Conservation (phyloP, 2,888 invertebrate genomes). For the Stenodera caucasica region DNA sequence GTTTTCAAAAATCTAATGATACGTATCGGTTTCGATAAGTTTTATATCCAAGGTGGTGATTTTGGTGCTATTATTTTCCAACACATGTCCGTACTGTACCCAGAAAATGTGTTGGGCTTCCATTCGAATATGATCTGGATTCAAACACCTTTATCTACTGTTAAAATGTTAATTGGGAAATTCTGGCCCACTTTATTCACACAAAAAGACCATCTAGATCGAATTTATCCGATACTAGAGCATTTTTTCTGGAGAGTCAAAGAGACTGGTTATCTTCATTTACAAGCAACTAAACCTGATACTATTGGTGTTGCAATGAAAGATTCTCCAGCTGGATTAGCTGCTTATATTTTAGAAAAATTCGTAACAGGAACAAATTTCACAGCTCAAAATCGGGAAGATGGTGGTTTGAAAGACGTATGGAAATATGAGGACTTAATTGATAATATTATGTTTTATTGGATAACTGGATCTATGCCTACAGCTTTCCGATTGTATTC, state of each 20-base stretch:
- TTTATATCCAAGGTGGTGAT: slow-evolving; percentile 77
- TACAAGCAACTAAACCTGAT: slow-evolving; percentile 89
- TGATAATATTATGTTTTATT: slow-evolving; percentile 82
- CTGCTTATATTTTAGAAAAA: slow-evolving; percentile 89
- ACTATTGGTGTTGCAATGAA: slow-evolving; percentile 73
- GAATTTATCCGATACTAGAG: slow-evolving; percentile 59
- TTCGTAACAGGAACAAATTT: slow-evolving; percentile 75
- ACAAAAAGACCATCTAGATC: slow-evolving; percentile 55
- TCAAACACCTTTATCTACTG: slow-evolving; percentile 48
- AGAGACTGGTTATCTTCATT: slow-evolving; percentile 69
- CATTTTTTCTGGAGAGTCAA: slow-evolving; percentile 53
- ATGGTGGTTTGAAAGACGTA: slow-evolving; percentile 68
- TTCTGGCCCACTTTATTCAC: slow-evolving; percentile 60
- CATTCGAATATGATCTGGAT: slow-evolving; percentile 66
- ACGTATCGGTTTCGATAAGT: slow-evolving; percentile 67
- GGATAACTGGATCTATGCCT: slow-evolving; percentile 71
- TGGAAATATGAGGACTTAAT: slow-evolving; percentile 72
- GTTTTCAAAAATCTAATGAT: slow-evolving; percentile 70
- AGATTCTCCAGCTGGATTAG: slow-evolving; percentile 82
- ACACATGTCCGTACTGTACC: slow-evolving; percentile 65
- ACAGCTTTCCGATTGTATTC: slow-evolving; percentile 76
- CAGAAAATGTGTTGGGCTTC: slow-evolving; percentile 60
- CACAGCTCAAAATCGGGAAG: slow-evolving; percentile 55
- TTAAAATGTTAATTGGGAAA: slow-evolving; percentile 54
- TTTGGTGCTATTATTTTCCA: slow-evolving; percentile 73